Conservation (phyloP, 2,113 vertebrate genomes). For the Chrysemys picta region DNA sequence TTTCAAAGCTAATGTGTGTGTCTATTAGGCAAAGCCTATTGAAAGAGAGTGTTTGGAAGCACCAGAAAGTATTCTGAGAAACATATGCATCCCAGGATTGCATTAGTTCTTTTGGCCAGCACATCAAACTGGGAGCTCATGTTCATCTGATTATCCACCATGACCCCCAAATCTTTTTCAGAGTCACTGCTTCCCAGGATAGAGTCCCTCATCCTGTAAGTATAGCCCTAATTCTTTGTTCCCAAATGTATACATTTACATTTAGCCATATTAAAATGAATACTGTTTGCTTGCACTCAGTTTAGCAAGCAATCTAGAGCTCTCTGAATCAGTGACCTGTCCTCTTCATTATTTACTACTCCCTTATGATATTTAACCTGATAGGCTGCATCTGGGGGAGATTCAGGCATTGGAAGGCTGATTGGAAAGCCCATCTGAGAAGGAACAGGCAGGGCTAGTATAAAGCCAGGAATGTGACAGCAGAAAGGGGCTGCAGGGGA, state of each 20-base stretch:
- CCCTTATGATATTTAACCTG: not conserved
- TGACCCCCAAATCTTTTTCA: not conserved
- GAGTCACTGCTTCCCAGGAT: not conserved
- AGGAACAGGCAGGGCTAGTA: not conserved
- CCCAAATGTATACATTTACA: not conserved
- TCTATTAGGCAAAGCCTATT: not conserved
- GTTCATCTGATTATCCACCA: not conserved
- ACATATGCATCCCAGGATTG: no score
- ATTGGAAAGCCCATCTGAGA: no score
- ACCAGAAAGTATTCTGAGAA: no score
- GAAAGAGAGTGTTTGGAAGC: not conserved
- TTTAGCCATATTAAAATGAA: not conserved
- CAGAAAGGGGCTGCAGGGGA: not conserved
- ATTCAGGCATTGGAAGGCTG: not conserved
- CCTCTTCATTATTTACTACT: no score
- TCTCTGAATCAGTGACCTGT: no score
- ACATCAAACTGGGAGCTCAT: not conserved
- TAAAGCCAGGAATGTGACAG: not conserved
- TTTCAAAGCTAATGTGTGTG: not conserved
- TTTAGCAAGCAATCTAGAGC: no score
- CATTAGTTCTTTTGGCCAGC: no score
- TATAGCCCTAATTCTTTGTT: not conserved
- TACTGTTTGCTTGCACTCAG: no score
- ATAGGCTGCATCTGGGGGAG: not conserved
- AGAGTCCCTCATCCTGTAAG: not conserved